phyloP scores from a whole-genome alignment of 2,113 vertebrate species.

The Fukomys damarensis region DNA sequence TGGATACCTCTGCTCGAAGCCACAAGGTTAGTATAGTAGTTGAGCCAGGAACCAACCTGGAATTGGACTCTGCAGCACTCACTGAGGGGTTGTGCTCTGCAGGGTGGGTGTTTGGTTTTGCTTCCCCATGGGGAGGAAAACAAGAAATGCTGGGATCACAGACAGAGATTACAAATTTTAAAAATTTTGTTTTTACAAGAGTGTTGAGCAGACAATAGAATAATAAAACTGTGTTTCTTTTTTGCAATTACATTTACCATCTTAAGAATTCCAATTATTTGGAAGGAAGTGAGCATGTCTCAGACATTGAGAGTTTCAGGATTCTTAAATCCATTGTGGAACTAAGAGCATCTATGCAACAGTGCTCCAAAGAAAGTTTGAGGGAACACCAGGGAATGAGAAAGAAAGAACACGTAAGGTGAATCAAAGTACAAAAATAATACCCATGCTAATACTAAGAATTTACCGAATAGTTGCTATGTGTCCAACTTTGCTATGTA shows the following conservation, averaged over 20 bases:
- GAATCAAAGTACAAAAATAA: neutral
- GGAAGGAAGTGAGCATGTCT: neutral
- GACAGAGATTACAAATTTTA: neutral
- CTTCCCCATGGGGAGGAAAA: neutral
- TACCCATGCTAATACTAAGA: neutral
- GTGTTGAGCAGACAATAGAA: neutral
- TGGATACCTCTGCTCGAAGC: neutral
- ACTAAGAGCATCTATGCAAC: neutral
- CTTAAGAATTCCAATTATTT: neutral
- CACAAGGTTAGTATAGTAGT: neutral
- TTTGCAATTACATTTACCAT: neutral
- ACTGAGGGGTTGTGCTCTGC: accelerated
- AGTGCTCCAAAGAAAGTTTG: neutral
- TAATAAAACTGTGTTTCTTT: neutral
- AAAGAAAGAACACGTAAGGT: neutral
- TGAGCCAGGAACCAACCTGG: neutral
- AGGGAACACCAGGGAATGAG: neutral
- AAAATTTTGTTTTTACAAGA: neutral
- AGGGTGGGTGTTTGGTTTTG: neutral
- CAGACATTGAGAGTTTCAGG: neutral
- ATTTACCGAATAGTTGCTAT: neutral
- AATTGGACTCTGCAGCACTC: neutral
- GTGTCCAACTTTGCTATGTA: neutral
- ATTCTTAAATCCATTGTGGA: neutral
- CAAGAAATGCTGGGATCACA: neutral